Percentiles rank a stretch among this genome's conserved stretches.
Conservation (phyloP, 2,797 vertebrate species). For the Anguilla pacifica region DNA sequence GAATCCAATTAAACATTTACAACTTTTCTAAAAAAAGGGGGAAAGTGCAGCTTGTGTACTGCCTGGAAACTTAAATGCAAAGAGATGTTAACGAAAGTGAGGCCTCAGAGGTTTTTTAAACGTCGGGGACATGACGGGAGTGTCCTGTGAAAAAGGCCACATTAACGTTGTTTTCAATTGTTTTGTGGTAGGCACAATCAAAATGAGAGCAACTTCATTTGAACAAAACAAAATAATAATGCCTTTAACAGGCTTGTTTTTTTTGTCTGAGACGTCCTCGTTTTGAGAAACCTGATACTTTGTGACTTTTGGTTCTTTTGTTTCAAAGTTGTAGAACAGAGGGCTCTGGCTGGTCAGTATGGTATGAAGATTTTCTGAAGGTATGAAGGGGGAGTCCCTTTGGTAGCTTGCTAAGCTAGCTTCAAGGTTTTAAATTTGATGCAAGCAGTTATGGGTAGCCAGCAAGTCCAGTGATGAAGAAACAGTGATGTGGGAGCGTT, state of each 20-base stretch:
- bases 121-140: conserved; percentile 65
- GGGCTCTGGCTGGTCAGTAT: no score
- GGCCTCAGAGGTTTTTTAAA: conserved; percentile 68
- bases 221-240: neutral
- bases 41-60: conserved; percentile 71
- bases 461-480: no score
- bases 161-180: conserved; percentile 45
- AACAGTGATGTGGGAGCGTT: no score
- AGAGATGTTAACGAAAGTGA: conserved; percentile 69
- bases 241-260: neutral
- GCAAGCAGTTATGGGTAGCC: no score
- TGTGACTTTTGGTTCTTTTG: neutral
- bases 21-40: conserved; percentile 58
- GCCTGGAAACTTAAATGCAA: conserved; percentile 65
- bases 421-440: no score
- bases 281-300: neutral
- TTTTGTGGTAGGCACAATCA: conserved; percentile 40
- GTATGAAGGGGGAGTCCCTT: no score
- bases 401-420: no score
- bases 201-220: neutral
- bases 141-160: conserved; percentile 49
- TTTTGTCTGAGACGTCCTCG: neutral
- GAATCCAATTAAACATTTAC: conserved; percentile 76
- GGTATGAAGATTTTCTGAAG: no score
- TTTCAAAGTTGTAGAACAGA: no score